phyloP scores from a whole-genome alignment of 2,113 vertebrate genomes.

The Choloepus hoffmanni region DNA sequence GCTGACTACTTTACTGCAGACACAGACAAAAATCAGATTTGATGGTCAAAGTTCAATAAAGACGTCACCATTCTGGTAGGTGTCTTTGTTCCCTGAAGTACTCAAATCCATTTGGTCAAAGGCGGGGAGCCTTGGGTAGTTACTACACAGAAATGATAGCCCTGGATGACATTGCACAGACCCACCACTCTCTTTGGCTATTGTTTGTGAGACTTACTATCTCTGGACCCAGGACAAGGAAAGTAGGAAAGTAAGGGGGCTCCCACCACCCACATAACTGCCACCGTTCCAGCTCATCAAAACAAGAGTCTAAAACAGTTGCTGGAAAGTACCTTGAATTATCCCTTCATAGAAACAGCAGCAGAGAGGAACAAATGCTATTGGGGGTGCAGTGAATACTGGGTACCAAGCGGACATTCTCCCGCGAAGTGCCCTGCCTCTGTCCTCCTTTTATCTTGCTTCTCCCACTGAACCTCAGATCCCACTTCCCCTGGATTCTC shows the following conservation, averaged over 20 bases:
- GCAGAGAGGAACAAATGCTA: not conserved
- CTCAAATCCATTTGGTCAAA: not conserved
- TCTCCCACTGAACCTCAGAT: not conserved
- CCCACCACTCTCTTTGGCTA: not conserved
- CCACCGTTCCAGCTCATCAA: conserved; percentile 44
- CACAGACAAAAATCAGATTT: not conserved
- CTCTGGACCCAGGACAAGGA: not conserved
- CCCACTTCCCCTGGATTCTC: not conserved
- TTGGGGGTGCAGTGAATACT: accelerated
- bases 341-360: not conserved
- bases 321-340: conserved; percentile 74
- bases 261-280: conserved; percentile 60
- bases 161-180: not conserved
- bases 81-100: not conserved
- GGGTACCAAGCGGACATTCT: accelerated
- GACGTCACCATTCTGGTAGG: accelerated
- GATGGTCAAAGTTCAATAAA: not conserved
- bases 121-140: not conserved
- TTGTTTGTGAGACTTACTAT: not conserved
- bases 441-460: not conserved
- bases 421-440: accelerated
- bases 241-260: conserved; percentile 64
- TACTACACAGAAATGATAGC: not conserved
- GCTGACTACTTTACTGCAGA: not conserved
- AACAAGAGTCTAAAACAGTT: conserved; percentile 56